phyloP scores from a whole-genome alignment of 2,797 vertebrate genomes.

The Balearica regulorum region DNA sequence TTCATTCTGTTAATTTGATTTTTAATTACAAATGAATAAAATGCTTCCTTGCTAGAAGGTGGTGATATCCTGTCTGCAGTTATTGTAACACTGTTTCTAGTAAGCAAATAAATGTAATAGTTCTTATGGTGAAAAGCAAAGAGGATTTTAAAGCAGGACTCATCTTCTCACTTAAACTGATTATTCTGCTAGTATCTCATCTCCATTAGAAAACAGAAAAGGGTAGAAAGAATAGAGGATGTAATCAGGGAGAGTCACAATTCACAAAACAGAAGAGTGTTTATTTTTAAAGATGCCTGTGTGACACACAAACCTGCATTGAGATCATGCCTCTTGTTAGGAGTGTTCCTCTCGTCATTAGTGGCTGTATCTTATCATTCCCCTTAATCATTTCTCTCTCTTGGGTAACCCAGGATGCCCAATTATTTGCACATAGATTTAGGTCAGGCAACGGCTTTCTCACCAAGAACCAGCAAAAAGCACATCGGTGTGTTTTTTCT shows the following conservation, averaged over 20 bases:
- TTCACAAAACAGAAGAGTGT: background rate
- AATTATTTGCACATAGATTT: conserved; percentile 37
- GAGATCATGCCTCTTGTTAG: background rate
- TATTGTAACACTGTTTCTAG: background rate
- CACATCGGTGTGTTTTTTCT: background rate
- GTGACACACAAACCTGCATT: conserved; percentile 50
- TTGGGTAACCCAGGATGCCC: background rate
- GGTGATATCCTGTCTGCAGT: background rate
- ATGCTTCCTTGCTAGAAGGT: background rate
- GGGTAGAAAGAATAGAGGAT: background rate
- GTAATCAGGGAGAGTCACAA: background rate
- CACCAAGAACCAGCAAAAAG: background rate
- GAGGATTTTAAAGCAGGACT: conserved; percentile 29
- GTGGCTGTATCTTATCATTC: background rate
- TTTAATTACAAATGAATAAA: background rate
- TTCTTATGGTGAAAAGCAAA: background rate
- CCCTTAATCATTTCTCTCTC: background rate
- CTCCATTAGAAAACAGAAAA: background rate
- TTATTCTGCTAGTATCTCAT: conserved; percentile 9
- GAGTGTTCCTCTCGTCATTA: background rate
- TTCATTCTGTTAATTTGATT: background rate
- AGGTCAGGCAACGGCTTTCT: conserved; percentile 27
- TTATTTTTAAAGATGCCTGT: conserved; percentile 1
- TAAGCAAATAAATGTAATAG: background rate
- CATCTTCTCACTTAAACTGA: conserved; percentile 26